Percentiles rank a stretch among this genome's conserved stretches.
Evolutionary conservation across 1,140 invertebrate genomes (phyloP).

Genomic region (Limonius californicus): DNA sequence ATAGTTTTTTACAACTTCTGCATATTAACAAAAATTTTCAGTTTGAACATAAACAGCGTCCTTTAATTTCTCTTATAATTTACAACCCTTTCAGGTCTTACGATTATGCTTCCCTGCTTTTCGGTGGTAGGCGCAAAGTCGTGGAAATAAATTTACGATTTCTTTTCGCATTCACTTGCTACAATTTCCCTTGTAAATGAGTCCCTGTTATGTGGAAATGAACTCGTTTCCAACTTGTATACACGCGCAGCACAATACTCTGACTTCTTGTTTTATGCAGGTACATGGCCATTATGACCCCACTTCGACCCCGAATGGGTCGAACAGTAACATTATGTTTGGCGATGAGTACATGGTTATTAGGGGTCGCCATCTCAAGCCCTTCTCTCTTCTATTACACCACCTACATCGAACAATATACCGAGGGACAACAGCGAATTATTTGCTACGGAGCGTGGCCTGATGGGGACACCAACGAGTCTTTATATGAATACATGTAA

Average conservation of each 20-base stretch:
- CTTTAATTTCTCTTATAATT: too few relatives aligned
- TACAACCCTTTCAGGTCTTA: too few relatives aligned
- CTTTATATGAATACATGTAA: conserved; percentile 75
- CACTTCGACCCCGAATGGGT: conserved; percentile 79
- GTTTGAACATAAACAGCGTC: too few relatives aligned
- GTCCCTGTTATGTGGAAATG: not conserved
- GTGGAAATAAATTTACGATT: not conserved
- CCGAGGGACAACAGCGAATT: conserved; percentile 59
- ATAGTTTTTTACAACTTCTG: too few relatives aligned
- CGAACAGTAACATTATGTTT: conserved; percentile 76
- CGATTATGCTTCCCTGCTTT: not conserved
- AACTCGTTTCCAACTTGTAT: not conserved
- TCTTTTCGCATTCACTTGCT: not conserved
- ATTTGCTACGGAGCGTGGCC: conserved; percentile 82
- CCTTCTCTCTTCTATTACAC: conserved; percentile 82
- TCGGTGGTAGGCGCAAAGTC: not conserved
- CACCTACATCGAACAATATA: conserved; percentile 58
- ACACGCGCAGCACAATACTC: not conserved
- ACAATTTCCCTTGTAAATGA: not conserved
- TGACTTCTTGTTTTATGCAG: conserved; percentile 52
- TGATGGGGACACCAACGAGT: conserved; percentile 66
- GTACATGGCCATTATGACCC: conserved; percentile 91
- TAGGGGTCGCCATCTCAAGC: conserved; percentile 69
- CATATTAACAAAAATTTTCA: too few relatives aligned
- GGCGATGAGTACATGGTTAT: conserved; percentile 76